These are phyloP conservation scores for Rhizomys pruinosus DNA, from an alignment of 2,113 vertebrate species.

Conservation along the genomic window DNA sequence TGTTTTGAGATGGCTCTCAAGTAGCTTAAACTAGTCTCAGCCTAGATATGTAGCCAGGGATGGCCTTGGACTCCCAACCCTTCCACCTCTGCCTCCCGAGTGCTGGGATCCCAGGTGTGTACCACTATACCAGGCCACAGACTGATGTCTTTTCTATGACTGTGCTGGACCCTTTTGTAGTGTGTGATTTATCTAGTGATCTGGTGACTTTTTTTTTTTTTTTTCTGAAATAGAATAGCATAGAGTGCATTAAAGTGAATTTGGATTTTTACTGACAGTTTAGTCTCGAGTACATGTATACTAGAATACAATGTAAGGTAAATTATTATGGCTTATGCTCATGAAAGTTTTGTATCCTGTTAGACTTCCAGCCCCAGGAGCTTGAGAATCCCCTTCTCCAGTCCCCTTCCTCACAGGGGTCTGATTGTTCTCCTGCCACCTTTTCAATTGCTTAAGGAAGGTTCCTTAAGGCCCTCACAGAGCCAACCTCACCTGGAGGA, in stretches of 20 bases:
- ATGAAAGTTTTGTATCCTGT: not conserved
- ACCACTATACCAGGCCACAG: too few species aligned
- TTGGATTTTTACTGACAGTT: slow-evolving; percentile 11
- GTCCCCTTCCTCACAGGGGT: not conserved
- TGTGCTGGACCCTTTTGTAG: not conserved
- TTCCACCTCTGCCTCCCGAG: not conserved
- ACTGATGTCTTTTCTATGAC: not conserved
- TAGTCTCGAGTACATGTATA: not conserved
- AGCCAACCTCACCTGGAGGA: slow-evolving; percentile 83
- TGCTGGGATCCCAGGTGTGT: not conserved
- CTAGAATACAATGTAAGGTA: not conserved
- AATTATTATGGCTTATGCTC: not conserved
- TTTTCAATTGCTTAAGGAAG: not conserved
- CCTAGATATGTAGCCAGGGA: not conserved
- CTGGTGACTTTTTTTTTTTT: not conserved
- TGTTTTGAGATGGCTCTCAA: not conserved
- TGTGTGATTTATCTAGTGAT: not conserved
- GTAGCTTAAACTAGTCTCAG: not conserved
- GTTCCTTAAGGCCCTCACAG: not conserved
- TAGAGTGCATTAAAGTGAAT: not conserved
- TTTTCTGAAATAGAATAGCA: not conserved
- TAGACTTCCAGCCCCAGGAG: not conserved
- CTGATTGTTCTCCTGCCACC: not conserved
- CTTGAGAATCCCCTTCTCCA: not conserved
- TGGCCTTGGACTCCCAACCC: not conserved